Percentiles rank a stretch among this genome's conserved stretches.
Evolutionary conservation across 2,888 invertebrate species (phyloP).

Genomic region (Eulithis prunata): DNA sequence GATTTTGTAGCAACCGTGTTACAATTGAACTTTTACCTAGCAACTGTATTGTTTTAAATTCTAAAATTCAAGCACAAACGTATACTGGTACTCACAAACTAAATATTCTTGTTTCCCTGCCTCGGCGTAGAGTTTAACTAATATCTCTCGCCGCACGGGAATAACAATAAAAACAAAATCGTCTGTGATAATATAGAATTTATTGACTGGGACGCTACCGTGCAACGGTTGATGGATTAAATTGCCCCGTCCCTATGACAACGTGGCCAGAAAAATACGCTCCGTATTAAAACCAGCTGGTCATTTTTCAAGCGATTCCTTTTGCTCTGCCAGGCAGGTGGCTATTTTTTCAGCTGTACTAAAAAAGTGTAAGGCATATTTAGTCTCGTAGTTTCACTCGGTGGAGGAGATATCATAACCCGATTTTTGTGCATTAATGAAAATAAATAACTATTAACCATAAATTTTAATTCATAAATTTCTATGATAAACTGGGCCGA

Average conservation of each 20-base stretch:
- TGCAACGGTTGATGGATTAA: conserved; percentile 83
- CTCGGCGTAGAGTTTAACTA: conserved; percentile 49
- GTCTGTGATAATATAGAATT: conserved; percentile 79
- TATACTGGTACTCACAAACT: neutral
- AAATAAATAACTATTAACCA: too few relatives aligned
- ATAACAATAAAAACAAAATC: conserved; percentile 80
- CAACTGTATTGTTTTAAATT: neutral
- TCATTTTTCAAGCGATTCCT: conserved; percentile 84
- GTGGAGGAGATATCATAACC: too few relatives aligned
- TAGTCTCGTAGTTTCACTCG: too few relatives aligned
- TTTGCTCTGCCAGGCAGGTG: conserved; percentile 80
- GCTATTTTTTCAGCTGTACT: conserved; percentile 55
- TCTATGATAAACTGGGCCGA: too few relatives aligned
- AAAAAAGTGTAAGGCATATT: conserved; percentile 6
- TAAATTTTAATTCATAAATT: too few relatives aligned
- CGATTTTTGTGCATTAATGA: too few relatives aligned
- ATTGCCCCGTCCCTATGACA: conserved; percentile 84
- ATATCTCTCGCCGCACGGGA: conserved; percentile 62
- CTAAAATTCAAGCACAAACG: neutral
- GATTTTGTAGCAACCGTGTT: too few relatives aligned
- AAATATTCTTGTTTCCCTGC: conserved; percentile 15
- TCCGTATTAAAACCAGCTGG: conserved; percentile 82
- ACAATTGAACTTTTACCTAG: too few relatives aligned
- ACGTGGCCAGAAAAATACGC: conserved; percentile 82
- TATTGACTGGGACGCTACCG: conserved; percentile 75